These are phyloP conservation scores for Leptinotarsa tumamoca DNA, from an alignment of 2,888 invertebrate genomes.

Conservation along the genomic window DNA sequence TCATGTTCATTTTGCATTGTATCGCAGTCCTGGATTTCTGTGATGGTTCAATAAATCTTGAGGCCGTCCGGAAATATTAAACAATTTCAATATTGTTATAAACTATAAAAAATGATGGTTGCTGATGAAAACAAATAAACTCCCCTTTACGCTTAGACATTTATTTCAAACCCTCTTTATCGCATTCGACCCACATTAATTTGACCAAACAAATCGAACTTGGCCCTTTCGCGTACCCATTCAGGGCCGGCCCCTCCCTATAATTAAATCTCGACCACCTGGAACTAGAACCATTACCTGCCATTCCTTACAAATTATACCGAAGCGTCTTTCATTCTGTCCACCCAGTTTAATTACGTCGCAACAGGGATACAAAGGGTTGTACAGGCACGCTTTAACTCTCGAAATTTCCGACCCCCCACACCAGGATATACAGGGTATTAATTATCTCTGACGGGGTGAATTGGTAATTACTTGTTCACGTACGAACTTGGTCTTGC, in stretches of 20 bases:
- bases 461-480: constrained; percentile 31
- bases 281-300: constrained; percentile 37
- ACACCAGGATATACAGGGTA: constrained; percentile 19
- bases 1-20: no score
- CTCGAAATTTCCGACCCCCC: constrained; percentile 8
- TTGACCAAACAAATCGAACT: constrained; percentile 5
- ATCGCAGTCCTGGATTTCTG: no score
- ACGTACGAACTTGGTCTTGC: constrained; percentile 17
- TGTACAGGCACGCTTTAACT: constrained; percentile 23
- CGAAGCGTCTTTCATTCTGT: constrained; percentile 32
- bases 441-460: constrained; percentile 30
- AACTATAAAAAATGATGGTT: no score
- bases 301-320: constrained; percentile 40
- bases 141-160: background rate
- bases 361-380: constrained; percentile 23
- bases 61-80: no score
- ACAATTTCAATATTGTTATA: no score
- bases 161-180: background rate
- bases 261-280: constrained; percentile 41
- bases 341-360: constrained; percentile 37
- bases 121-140: background rate
- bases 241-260: constrained; percentile 1
- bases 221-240: background rate
- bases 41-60: no score
- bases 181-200: background rate